phyloP scores from a whole-genome alignment of 1,140 invertebrate species.

The Orussus abietinus region DNA sequence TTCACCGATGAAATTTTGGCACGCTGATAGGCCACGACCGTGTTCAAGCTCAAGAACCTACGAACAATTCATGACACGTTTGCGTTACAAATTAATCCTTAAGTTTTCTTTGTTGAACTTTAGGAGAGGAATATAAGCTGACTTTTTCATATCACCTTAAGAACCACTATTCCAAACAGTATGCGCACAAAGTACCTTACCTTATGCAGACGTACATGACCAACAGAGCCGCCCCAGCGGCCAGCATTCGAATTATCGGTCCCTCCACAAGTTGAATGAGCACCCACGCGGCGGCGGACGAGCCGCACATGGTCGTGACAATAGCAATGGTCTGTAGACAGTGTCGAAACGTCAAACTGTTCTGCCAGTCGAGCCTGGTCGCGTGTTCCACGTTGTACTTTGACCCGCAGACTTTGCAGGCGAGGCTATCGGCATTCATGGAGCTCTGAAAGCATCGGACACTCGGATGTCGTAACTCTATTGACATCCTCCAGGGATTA shows the following conservation, averaged over 20 bases:
- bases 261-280: slow-evolving; percentile 75
- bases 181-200: slow-evolving; percentile 57
- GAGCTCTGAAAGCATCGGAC: slow-evolving; percentile 64
- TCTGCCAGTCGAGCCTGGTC: slow-evolving; percentile 73
- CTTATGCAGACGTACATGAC: slow-evolving; percentile 81
- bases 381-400: slow-evolving; percentile 71
- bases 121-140: no score
- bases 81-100: not conserved
- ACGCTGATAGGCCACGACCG: slow-evolving; percentile 79
- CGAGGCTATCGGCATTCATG: slow-evolving; percentile 62
- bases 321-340: slow-evolving; percentile 71
- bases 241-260: slow-evolving; percentile 72
- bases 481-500: no score
- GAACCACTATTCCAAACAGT: no score
- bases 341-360: slow-evolving; percentile 74
- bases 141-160: no score
- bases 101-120: no score
- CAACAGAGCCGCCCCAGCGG: slow-evolving; percentile 74
- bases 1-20: slow-evolving; percentile 85
- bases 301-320: slow-evolving; percentile 67
- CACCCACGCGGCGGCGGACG: slow-evolving; percentile 75
- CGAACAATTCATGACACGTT: slow-evolving; percentile 20
- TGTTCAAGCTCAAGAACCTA: slow-evolving; percentile 80
- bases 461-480: no score
- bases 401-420: slow-evolving; percentile 77